A percentile compares a stretch with the other conserved stretches of the same genome.
phyloP scores from a whole-genome alignment of 92 coral and sea anemone species.

The Heteractis magnifica region DNA sequence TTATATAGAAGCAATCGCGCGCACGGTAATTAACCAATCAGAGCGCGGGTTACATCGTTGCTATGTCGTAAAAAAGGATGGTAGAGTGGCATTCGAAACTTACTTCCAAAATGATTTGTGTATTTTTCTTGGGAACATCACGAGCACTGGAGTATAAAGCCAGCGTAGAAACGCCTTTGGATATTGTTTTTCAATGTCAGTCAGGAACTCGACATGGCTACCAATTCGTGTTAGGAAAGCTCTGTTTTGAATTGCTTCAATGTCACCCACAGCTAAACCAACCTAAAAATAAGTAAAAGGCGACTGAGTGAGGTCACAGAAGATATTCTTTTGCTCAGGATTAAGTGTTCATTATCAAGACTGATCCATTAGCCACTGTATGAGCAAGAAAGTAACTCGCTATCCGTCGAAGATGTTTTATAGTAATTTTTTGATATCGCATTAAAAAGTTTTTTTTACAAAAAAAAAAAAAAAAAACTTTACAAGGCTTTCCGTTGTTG shows the following conservation, averaged over 20 bases:
- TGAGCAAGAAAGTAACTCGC: too few species aligned
- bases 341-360: too few species aligned
- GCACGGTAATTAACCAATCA: too few species aligned
- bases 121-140: conserved; percentile 10
- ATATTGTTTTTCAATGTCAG: conserved; percentile 58
- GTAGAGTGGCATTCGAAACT: background rate
- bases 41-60: too few species aligned
- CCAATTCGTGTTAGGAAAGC: conserved; percentile 66
- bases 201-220: conserved; percentile 55
- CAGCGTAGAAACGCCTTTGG: conserved; percentile 51
- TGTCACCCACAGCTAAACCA: conserved; percentile 81
- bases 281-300: conserved; percentile 13
- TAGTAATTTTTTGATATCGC: too few species aligned
- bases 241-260: conserved; percentile 60
- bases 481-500: too few species aligned
- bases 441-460: too few species aligned
- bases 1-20: too few species aligned
- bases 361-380: too few species aligned
- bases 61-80: too few species aligned
- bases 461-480: too few species aligned
- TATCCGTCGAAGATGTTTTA: too few species aligned
- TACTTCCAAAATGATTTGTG: conserved; percentile 5
- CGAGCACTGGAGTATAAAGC: conserved; percentile 35
- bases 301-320: background rate
- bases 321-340: background rate